Conservation (phyloP, 2,113 vertebrate genomes). For the Elanus axillaris region DNA sequence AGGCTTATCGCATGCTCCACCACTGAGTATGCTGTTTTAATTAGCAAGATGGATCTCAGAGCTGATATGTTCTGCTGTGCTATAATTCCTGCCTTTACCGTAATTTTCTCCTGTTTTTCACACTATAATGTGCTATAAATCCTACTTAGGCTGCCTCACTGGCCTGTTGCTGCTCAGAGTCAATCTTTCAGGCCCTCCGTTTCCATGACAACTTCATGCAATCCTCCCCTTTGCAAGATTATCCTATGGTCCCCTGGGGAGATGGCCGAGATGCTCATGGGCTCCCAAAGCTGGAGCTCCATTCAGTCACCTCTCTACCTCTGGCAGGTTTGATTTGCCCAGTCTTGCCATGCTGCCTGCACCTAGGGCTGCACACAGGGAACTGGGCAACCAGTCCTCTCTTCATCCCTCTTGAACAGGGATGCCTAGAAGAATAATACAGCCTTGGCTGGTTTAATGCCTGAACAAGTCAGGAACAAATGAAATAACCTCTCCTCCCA, state of each 20-base stretch:
- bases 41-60: conserved; percentile 78
- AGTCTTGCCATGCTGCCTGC: neutral
- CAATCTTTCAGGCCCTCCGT: conserved; percentile 71
- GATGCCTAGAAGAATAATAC: neutral
- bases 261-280: neutral
- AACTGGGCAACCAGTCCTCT: neutral
- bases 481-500: neutral
- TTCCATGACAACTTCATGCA: conserved; percentile 72
- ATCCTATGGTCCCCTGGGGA: conserved; percentile 63
- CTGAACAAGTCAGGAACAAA: neutral
- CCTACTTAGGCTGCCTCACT: conserved; percentile 75
- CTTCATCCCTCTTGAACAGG: neutral
- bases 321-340: neutral
- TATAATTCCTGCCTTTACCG: conserved; percentile 80
- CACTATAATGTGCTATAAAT: conserved; percentile 79
- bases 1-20: conserved; percentile 61
- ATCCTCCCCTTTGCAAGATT: conserved; percentile 50
- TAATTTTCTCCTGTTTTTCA: conserved; percentile 81
- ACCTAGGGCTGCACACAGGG: neutral
- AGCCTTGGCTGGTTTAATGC: neutral
- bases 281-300: neutral
- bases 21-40: conserved; percentile 75
- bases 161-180: conserved; percentile 71
- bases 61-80: conserved; percentile 75
- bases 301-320: neutral